A percentile compares a stretch with the other conserved stretches of the same genome.
Conservation (phyloP, 2,113 vertebrate genomes). For the Serilophus lunatus region DNA sequence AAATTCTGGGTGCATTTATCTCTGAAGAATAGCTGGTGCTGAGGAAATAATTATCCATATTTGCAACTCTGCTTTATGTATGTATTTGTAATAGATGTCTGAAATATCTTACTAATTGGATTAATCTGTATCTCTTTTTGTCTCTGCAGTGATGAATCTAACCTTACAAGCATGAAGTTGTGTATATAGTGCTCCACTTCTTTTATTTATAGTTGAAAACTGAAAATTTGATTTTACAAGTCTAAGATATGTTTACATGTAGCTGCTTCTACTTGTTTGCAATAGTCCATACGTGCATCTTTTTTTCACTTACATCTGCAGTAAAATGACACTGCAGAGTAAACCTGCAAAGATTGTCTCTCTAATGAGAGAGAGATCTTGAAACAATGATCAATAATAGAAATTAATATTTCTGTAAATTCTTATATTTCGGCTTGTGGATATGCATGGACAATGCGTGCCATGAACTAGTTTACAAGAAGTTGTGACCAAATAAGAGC, state of each 20-base stretch:
- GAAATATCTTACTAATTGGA: slow-evolving; percentile 60
- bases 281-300: slow-evolving; percentile 52
- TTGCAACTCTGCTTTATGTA: not conserved
- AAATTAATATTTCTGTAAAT: slow-evolving; percentile 56
- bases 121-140: slow-evolving; percentile 71
- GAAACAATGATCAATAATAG: not conserved
- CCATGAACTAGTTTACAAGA: slow-evolving; percentile 81
- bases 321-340: slow-evolving; percentile 48
- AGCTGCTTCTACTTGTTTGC: slow-evolving; percentile 82
- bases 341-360: slow-evolving; percentile 53
- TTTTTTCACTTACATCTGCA: slow-evolving; percentile 63
- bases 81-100: not conserved
- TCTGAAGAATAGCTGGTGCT: not conserved
- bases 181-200: slow-evolving; percentile 92
- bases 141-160: slow-evolving; percentile 97
- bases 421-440: slow-evolving; percentile 63
- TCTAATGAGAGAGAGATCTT: slow-evolving; percentile 27
- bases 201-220: slow-evolving; percentile 95
- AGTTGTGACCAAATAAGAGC: slow-evolving; percentile 78
- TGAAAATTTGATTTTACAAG: slow-evolving; percentile 73
- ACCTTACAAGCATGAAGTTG: slow-evolving; percentile 96
- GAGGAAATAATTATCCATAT: not conserved
- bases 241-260: slow-evolving; percentile 80
- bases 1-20: not conserved
- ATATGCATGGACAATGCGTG: slow-evolving; percentile 76